Evolutionary conservation across 2,797 vertebrate genomes (phyloP).

Genomic region (Uromys caudimaculatus): DNA sequence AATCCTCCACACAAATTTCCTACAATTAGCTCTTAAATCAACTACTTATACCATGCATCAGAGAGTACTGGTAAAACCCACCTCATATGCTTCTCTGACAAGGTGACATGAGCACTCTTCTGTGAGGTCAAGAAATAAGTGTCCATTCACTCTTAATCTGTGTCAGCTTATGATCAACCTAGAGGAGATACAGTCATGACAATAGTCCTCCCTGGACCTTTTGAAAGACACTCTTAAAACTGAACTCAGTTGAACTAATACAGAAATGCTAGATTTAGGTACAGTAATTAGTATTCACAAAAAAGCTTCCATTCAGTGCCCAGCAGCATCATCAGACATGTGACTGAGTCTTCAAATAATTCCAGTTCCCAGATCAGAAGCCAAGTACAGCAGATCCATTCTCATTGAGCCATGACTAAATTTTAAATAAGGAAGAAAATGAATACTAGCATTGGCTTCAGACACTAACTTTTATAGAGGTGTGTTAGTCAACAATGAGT

Average conservation of each 20-base stretch:
- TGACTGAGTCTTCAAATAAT: slow-evolving; percentile 3
- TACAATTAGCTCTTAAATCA: neutral
- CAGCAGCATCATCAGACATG: neutral
- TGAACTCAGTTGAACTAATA: neutral
- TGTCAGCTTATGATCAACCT: neutral
- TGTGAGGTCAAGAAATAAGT: neutral
- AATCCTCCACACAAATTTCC: neutral
- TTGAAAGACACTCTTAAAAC: neutral
- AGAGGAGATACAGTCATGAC: neutral
- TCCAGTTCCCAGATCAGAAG: neutral
- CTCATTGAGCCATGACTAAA: neutral
- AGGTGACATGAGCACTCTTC: neutral
- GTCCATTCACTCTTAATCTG: neutral
- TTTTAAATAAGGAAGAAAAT: slow-evolving; percentile 14
- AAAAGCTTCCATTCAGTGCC: neutral
- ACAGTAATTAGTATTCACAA: neutral
- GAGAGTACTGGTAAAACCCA: neutral
- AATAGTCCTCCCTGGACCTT: neutral
- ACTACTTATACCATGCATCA: neutral
- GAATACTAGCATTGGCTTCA: neutral
- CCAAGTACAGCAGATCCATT: neutral
- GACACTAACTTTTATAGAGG: neutral
- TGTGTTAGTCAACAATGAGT: neutral
- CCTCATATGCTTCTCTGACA: neutral
- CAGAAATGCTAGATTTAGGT: neutral